These are phyloP conservation scores for Trialeurodes vaporariorum DNA, from an alignment of 1,140 invertebrate genomes.

Conservation along the genomic window DNA sequence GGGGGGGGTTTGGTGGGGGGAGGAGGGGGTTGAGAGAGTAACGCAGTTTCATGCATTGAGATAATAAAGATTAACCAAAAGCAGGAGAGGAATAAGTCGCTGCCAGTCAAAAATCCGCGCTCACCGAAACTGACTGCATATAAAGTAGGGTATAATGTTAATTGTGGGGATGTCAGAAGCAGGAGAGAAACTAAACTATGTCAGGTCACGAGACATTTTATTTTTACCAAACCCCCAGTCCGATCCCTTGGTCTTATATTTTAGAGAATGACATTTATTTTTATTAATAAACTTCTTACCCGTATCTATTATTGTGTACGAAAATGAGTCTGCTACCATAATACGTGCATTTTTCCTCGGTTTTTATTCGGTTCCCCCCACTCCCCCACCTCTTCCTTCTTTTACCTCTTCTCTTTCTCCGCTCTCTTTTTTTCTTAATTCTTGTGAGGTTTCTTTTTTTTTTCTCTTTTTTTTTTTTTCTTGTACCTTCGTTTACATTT, in stretches of 20 bases:
- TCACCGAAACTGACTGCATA: background rate
- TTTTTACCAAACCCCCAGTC: background rate
- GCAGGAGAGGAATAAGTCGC: background rate
- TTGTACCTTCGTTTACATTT: too few relatives aligned
- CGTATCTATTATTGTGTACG: background rate
- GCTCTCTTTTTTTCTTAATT: background rate
- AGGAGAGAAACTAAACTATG: background rate
- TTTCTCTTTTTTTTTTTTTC: too few relatives aligned
- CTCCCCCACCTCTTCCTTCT: background rate
- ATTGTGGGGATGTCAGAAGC: background rate
- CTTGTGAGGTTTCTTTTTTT: too few relatives aligned
- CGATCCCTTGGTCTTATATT: background rate
- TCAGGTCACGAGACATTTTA: background rate
- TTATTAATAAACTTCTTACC: constrained; percentile 1
- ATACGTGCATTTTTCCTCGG: background rate
- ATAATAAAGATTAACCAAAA: background rate
- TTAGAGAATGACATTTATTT: background rate
- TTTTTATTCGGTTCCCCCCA: too few relatives aligned
- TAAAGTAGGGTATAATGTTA: background rate
- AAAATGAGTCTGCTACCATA: background rate
- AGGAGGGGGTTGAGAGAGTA: too few relatives aligned
- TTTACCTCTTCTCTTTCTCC: background rate
- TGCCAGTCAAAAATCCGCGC: background rate
- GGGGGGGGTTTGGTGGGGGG: background rate
- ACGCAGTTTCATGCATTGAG: background rate